Percentiles rank a stretch among this genome's conserved stretches.
Conservation (phyloP, 2,797 vertebrate species). For the Lagorchestes hirsutus region DNA sequence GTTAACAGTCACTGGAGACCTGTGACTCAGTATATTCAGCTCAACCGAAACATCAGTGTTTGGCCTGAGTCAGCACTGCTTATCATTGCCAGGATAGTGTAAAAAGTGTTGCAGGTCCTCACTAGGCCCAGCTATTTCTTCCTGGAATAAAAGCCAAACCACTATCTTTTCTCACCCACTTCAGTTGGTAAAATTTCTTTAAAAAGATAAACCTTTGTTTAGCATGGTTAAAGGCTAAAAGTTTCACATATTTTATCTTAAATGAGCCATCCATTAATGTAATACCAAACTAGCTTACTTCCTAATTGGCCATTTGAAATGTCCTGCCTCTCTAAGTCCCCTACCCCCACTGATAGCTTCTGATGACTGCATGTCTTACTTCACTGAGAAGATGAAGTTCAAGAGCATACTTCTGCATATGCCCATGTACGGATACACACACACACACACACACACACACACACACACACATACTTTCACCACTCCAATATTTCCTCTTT, state of each 20-base stretch:
- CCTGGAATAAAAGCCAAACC: neutral
- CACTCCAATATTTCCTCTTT: neutral
- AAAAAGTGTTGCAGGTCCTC: conserved; percentile 5
- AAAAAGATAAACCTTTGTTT: conserved; percentile 19
- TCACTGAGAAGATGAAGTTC: neutral
- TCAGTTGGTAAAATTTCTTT: conserved; percentile 32
- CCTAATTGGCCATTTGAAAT: neutral
- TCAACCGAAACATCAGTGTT: conserved; percentile 25
- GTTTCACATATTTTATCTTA: neutral
- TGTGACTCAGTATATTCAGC: conserved; percentile 9
- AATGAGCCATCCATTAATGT: neutral
- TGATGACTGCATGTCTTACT: neutral
- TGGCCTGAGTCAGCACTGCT: conserved; percentile 8
- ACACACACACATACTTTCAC: neutral
- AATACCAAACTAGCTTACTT: neutral
- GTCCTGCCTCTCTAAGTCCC: neutral
- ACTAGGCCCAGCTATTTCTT: neutral
- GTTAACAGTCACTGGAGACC: neutral
- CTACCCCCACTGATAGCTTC: neutral
- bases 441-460: neutral
- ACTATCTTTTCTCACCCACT: conserved; percentile 10
- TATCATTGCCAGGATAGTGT: neutral
- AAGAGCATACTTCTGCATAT: neutral
- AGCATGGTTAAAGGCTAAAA: neutral
- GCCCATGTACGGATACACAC: neutral